These are phyloP conservation scores for Plebejus melissa DNA, from an alignment of 2,888 invertebrate species.

Conservation along the genomic window DNA sequence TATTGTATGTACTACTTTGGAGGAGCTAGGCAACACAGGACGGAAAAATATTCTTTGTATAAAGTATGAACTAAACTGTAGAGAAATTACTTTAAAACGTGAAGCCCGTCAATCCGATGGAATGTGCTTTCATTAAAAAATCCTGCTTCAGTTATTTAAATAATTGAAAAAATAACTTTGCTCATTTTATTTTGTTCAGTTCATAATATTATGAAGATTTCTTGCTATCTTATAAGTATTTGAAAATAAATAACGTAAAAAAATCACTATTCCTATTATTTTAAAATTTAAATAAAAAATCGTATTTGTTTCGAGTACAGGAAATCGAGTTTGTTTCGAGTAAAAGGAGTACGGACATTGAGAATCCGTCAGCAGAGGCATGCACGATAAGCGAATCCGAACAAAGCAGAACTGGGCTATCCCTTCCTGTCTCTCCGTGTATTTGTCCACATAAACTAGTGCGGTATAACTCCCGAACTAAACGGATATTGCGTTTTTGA, in stretches of 20 bases:
- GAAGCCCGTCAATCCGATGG: not conserved
- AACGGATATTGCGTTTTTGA: constrained; percentile 23
- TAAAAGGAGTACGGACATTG: constrained; percentile 28
- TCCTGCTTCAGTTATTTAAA: not conserved
- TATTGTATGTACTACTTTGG: no score
- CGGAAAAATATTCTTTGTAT: no score
- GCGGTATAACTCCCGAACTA: constrained; percentile 24
- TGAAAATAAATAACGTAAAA: no score
- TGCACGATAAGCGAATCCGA: constrained; percentile 47
- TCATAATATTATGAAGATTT: no score
- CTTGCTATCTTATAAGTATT: no score
- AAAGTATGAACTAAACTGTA: no score
- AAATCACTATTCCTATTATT: no score
- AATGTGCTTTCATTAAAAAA: not conserved
- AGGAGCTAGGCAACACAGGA: no score
- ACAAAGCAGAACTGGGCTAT: constrained; percentile 50
- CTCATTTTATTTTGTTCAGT: no score
- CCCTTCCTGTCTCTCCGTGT: constrained; percentile 45
- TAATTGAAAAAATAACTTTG: not conserved
- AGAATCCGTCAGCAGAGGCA: constrained; percentile 42
- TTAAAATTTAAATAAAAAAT: no score
- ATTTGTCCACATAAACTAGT: constrained; percentile 41
- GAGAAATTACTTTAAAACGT: no score
- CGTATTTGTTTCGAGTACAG: no score
- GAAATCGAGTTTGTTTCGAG: constrained; percentile 3